Conservation (phyloP, 2,113 vertebrate species). For the Ursus arctos region DNA sequence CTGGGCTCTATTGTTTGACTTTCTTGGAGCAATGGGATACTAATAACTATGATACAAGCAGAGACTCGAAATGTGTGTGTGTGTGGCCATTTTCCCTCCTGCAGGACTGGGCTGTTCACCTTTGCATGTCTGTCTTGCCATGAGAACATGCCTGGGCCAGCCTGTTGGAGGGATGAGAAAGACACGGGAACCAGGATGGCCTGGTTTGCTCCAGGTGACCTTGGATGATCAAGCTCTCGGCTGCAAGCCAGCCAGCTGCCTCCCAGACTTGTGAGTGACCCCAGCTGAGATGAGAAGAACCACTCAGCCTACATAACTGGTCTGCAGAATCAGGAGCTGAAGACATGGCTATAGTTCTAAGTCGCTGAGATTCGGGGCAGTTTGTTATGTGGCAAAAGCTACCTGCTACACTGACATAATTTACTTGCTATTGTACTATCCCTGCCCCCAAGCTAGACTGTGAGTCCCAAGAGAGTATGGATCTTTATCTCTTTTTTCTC, state of each 20-base stretch:
- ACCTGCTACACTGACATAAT: background rate
- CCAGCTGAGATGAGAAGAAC: background rate
- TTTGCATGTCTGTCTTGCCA: background rate
- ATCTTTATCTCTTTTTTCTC: background rate
- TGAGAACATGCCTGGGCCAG: background rate
- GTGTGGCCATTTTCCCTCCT: background rate
- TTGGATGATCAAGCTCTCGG: background rate
- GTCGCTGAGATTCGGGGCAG: background rate
- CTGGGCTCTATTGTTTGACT: background rate
- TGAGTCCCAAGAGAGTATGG: background rate
- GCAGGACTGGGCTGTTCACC: background rate
- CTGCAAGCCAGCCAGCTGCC: background rate
- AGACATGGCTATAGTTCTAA: background rate
- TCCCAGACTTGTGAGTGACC: background rate
- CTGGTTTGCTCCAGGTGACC: background rate
- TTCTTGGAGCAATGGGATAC: background rate
- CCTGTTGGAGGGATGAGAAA: background rate
- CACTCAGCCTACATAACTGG: background rate
- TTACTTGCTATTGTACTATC: background rate
- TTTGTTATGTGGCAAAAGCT: slow-evolving; percentile 7
- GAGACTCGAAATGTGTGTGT: background rate
- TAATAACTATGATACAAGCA: background rate
- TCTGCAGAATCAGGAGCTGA: background rate
- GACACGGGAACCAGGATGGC: background rate
- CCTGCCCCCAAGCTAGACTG: background rate